Evolutionary conservation across 2,113 vertebrate genomes (phyloP), one percentile per base, ranked within the genome.

Genomic region (Heterotilapia buettikoferi): DNA sequence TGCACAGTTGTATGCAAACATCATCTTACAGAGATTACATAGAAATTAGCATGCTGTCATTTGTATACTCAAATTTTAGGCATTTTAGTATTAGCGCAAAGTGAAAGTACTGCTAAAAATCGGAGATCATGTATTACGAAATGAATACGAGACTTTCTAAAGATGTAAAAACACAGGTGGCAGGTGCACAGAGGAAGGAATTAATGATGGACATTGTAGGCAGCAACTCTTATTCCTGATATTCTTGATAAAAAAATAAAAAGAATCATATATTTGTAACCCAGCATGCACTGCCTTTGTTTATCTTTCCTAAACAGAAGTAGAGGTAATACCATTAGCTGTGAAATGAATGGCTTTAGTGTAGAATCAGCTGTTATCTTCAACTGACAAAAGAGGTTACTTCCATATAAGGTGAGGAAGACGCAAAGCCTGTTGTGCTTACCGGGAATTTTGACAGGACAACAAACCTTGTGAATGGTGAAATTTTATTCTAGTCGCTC

Each of bases 401-500:
- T 21, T 76, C 43, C 40, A 59, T 52, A 53, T 29, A 52, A 80
- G 66, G 66, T 40, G 68, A 94, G 26, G 61, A 54, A 71, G 86
- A 79, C 56, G 29, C 26, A 6, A 57, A 68, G 40, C 47, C 79
- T 19, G 57, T 52, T 80, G 80, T 90, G 54, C 40, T 54, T 24
- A 66, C 53, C 38, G 88, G 40, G 80, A 90, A 94, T 88, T 91
- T 89, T 89, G 95, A 96, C 89, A 93, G 90, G 94, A 95, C 94
- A 95, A 92, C 90, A 92, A 92, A 88, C 88, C 93, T 96, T 96
- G 96, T 96, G 96, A 96, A 94, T 95, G 93, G 95, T 96, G 95
- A 96, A 91, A 83, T 95, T 96, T 96, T 95, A 95, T 95, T 96
- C 95, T 95, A 95, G 78, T 94, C 93, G 93, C 92, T 96, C 93